These are phyloP conservation scores for Caenorhabditis latens DNA, from an alignment of 1,140 invertebrate genomes.

Conservation along the genomic window DNA sequence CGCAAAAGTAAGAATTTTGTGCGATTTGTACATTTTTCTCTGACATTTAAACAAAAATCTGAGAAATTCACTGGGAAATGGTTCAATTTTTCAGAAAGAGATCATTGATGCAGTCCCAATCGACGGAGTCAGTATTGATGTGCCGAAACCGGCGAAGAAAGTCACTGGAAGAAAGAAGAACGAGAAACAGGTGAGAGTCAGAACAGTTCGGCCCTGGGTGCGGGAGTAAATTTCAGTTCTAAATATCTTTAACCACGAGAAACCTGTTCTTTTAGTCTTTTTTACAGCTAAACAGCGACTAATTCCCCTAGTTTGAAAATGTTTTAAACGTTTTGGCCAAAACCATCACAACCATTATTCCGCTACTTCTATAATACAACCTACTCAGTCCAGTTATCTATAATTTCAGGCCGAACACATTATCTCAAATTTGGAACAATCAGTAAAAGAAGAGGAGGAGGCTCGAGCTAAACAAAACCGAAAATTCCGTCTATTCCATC, in stretches of 20 bases:
- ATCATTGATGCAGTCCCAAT: conserved; percentile 95
- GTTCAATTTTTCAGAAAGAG: conserved; percentile 85
- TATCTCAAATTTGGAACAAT: conserved; percentile 27
- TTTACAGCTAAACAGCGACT: too few relatives aligned
- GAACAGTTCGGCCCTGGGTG: too few relatives aligned
- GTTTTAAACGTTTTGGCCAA: too few relatives aligned
- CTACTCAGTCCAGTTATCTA: neutral
- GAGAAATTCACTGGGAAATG: too few relatives aligned
- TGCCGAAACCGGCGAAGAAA: conserved; percentile 83
- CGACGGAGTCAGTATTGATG: conserved; percentile 94
- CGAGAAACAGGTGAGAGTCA: conserved; percentile 29
- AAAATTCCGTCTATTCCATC: conserved; percentile 27
- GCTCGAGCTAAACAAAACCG: neutral
- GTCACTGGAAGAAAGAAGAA: conserved; percentile 34
- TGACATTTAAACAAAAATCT: neutral
- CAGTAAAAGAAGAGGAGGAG: conserved; percentile 31
- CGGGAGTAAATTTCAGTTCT: too few relatives aligned
- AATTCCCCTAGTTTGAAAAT: too few relatives aligned
- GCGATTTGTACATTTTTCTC: too few relatives aligned
- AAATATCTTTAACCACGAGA: too few relatives aligned
- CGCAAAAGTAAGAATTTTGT: too few relatives aligned
- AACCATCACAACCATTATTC: too few relatives aligned
- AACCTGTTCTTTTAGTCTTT: neutral
- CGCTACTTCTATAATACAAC: too few relatives aligned
- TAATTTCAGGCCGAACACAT: neutral